Conservation (phyloP, 30 jellyfish, hydroid and myxozoan species). For the Chrysaora quinquecirrha region DNA sequence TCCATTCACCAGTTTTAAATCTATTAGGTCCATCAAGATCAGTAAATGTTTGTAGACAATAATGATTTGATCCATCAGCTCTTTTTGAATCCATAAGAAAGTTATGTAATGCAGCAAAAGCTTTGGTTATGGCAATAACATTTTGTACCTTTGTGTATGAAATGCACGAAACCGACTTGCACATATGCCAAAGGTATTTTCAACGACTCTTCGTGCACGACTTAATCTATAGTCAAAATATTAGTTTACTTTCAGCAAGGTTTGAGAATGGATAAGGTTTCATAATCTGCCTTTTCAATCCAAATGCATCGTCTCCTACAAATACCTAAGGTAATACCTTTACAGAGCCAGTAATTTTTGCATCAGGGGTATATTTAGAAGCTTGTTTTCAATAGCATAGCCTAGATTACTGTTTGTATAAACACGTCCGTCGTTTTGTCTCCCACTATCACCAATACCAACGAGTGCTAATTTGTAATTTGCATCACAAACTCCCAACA, state of each 20-base stretch:
- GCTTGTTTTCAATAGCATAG: conserved; percentile 42
- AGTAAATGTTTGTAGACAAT: conserved; percentile 20
- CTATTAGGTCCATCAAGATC: conserved; percentile 65
- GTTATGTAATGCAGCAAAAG: conserved; percentile 20
- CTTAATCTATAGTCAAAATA: conserved; percentile 48
- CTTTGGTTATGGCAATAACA: conserved; percentile 19
- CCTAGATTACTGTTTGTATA: conserved; percentile 53
- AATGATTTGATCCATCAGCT: not conserved
- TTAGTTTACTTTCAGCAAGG: not conserved
- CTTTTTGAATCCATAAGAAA: conserved; percentile 7
- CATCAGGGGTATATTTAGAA: conserved; percentile 32
- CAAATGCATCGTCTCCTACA: conserved; percentile 57
- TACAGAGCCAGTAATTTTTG: not conserved
- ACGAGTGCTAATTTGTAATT: conserved; percentile 44
- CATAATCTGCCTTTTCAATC: conserved; percentile 33
- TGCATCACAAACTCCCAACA: conserved; percentile 62
- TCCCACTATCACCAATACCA: conserved; percentile 66
- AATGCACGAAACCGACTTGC: conserved; percentile 42
- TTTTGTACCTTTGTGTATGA: conserved; percentile 35
- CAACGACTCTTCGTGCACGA: conserved; percentile 42
- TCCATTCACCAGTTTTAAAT: conserved; percentile 50
- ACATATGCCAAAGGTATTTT: conserved; percentile 54
- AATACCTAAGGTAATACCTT: conserved; percentile 25
- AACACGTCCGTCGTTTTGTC: conserved; percentile 69
- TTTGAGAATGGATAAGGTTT: conserved; percentile 43